phyloP scores from a whole-genome alignment of 2,888 invertebrate species.

The Noctua pronuba region DNA sequence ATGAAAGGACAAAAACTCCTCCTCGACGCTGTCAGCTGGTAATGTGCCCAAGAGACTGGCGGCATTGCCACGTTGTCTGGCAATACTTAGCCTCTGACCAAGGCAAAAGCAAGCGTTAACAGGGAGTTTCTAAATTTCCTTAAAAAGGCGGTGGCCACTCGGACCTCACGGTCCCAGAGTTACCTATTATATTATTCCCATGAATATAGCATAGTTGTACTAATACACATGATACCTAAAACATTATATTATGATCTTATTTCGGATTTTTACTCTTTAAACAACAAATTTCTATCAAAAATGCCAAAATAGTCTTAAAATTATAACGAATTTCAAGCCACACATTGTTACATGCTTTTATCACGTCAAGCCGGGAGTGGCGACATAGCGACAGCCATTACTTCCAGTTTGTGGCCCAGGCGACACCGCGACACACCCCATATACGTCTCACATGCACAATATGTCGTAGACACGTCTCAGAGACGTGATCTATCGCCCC shows the following conservation, averaged over 20 bases:
- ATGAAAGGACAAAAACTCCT: no score
- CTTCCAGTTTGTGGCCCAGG: conserved; percentile 37
- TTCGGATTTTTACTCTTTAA: not conserved
- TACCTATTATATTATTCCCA: not conserved
- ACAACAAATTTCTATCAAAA: not conserved
- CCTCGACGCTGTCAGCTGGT: no score
- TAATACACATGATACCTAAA: not conserved
- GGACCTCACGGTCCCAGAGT: no score
- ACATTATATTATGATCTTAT: not conserved
- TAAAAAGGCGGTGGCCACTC: no score
- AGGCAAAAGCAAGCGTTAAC: no score
- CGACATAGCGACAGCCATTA: conserved; percentile 42
- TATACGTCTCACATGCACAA: conserved; percentile 46
- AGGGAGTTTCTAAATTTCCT: no score
- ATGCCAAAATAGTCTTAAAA: not conserved
- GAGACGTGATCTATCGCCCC: conserved; percentile 47
- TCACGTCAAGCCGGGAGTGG: conserved; percentile 29
- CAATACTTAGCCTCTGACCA: no score
- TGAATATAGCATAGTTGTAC: not conserved
- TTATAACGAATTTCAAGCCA: not conserved
- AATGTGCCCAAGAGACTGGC: no score
- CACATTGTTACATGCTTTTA: conserved; percentile 34
- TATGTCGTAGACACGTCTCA: conserved; percentile 31
- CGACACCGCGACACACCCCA: conserved; percentile 36
- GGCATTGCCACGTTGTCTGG: no score